Evolutionary conservation across 1,140 invertebrate species (phyloP).

Genomic region (Drosophila melanogaster): DNA sequence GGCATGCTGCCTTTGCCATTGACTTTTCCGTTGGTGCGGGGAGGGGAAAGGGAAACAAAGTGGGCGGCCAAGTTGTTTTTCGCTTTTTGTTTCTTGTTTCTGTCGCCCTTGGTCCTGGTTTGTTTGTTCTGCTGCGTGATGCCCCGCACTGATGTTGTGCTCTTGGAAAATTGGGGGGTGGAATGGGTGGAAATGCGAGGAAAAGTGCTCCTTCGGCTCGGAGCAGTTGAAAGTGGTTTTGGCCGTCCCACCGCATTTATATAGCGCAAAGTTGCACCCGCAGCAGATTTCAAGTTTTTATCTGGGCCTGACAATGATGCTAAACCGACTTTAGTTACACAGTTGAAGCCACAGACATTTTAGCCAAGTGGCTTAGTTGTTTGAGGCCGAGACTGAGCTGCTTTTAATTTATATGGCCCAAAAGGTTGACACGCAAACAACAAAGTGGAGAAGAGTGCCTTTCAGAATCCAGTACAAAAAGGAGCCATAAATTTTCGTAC

Average conservation of each 20-base stretch:
- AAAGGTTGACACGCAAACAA: slow-evolving; percentile 52
- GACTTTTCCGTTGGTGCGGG: slow-evolving; percentile 6
- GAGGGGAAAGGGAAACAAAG: slow-evolving; percentile 6
- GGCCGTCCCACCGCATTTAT: slow-evolving; percentile 55
- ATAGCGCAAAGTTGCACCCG: slow-evolving; percentile 69
- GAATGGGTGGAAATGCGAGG: slow-evolving; percentile 7
- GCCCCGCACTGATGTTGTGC: slow-evolving; percentile 37
- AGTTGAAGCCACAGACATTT: slow-evolving; percentile 71
- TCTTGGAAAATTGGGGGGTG: slow-evolving; percentile 3
- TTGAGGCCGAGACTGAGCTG: slow-evolving; percentile 59
- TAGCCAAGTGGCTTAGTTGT: slow-evolving; percentile 70
- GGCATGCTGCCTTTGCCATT: slow-evolving; percentile 49
- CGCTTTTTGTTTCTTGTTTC: slow-evolving; percentile 19
- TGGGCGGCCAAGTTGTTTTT: slow-evolving; percentile 33
- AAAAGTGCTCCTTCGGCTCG: slow-evolving; percentile 62
- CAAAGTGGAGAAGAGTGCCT: slow-evolving; percentile 12
- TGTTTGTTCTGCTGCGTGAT: slow-evolving; percentile 33
- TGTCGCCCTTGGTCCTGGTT: slow-evolving; percentile 18
- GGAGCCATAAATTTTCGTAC: slow-evolving; percentile 66
- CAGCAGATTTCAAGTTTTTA: slow-evolving; percentile 77
- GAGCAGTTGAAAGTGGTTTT: slow-evolving; percentile 58
- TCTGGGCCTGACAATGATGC: slow-evolving; percentile 59
- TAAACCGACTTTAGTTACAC: slow-evolving; percentile 51
- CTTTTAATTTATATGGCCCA: slow-evolving; percentile 77
- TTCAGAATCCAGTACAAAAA: slow-evolving; percentile 5